Percentiles rank a stretch among this genome's conserved stretches.
phyloP scores from a whole-genome alignment of 2,797 vertebrate species.

The Chelmon rostratus region DNA sequence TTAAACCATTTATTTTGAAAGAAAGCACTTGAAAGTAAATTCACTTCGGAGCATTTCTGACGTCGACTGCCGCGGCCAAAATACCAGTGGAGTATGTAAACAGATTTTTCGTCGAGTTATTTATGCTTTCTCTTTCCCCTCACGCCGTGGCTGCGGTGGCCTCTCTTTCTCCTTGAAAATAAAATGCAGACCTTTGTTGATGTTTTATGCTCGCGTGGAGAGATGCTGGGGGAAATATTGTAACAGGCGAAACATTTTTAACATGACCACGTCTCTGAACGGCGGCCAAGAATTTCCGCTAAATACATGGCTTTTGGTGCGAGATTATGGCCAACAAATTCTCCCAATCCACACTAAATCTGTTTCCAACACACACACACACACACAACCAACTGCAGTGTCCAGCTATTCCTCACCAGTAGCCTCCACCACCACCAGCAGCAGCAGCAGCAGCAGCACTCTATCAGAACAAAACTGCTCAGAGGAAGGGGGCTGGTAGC shows the following conservation, averaged over 20 bases:
- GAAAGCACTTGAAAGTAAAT: conserved; percentile 52
- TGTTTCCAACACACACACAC: conserved; percentile 64
- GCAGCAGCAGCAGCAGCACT: conserved; percentile 81
- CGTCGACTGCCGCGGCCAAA: conserved; percentile 40
- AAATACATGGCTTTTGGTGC: conserved; percentile 68
- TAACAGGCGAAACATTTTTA: conserved; percentile 60
- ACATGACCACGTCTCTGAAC: conserved; percentile 63
- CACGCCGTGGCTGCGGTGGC: neutral
- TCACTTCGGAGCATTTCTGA: conserved; percentile 35
- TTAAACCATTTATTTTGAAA: conserved; percentile 54
- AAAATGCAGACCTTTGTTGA: conserved; percentile 32
- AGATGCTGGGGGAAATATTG: conserved; percentile 34
- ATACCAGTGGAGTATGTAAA: conserved; percentile 46
- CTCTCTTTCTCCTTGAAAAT: conserved; percentile 43
- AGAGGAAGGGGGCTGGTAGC: conserved; percentile 90
- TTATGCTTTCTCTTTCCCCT: conserved; percentile 25
- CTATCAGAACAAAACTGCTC: conserved; percentile 90
- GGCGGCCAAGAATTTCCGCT: conserved; percentile 61
- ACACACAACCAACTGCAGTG: conserved; percentile 63
- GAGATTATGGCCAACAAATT: conserved; percentile 68
- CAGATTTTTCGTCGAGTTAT: conserved; percentile 57
- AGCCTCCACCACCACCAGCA: conserved; percentile 77
- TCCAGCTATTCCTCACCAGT: conserved; percentile 71
- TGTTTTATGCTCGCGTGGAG: conserved; percentile 23
- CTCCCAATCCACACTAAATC: conserved; percentile 70